These are phyloP conservation scores for Lophius piscatorius DNA, from an alignment of 2,113 vertebrate genomes.

Conservation along the genomic window DNA sequence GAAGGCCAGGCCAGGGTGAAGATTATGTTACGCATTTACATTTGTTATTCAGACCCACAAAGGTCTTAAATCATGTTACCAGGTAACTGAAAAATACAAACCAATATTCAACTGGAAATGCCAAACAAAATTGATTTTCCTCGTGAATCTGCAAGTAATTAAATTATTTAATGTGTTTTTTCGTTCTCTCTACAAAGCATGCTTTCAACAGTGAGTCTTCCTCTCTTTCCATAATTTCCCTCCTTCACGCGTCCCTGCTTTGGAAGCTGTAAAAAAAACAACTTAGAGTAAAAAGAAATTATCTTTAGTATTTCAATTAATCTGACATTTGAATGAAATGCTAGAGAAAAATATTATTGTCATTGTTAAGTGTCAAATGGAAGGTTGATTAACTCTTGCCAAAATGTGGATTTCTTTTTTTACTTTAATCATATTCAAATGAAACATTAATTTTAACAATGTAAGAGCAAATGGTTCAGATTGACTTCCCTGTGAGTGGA, in stretches of 20 bases:
- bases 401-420: background rate
- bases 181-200: background rate
- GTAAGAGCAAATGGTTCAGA: constrained; percentile 3
- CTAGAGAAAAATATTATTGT: constrained; percentile 11
- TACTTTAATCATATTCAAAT: constrained; percentile 11
- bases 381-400: background rate
- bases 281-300: constrained; percentile 27
- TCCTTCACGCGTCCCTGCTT: constrained; percentile 3
- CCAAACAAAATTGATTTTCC: constrained; percentile 37
- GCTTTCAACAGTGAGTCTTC: background rate
- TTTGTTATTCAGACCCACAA: constrained; percentile 5
- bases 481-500: no score
- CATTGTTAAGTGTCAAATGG: constrained; percentile 16
- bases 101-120: constrained; percentile 38
- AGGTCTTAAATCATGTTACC: constrained; percentile 17
- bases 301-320: constrained; percentile 16
- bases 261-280: constrained; percentile 5
- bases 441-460: constrained; percentile 5
- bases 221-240: constrained; percentile 5
- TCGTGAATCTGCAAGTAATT: constrained; percentile 32
- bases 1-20: background rate
- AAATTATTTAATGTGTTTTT: constrained; percentile 33
- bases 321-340: constrained; percentile 12
- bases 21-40: background rate
- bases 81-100: constrained; percentile 17